These are phyloP conservation scores for Anarsia innoxiella DNA, from an alignment of 2,888 invertebrate genomes.

Conservation along the genomic window DNA sequence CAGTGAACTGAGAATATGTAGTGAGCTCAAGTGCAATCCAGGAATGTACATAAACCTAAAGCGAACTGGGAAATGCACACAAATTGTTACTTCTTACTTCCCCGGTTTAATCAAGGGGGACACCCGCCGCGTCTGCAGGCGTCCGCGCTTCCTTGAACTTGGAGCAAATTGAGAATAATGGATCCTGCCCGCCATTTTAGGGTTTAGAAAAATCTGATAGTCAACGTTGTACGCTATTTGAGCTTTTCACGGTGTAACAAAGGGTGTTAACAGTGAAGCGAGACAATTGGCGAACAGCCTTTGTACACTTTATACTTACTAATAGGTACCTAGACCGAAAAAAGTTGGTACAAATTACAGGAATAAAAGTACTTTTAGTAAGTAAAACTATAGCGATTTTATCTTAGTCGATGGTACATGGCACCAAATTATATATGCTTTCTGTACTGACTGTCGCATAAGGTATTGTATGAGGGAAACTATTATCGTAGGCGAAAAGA, in stretches of 20 bases:
- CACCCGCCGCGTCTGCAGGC: slow-evolving; percentile 61
- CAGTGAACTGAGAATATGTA: slow-evolving; percentile 13
- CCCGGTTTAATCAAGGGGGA: slow-evolving; percentile 72
- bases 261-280: slow-evolving; percentile 8
- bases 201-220: slow-evolving; percentile 48
- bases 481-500: no score
- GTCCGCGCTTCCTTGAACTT: slow-evolving; percentile 51
- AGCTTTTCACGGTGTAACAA: slow-evolving; percentile 11
- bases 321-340: no score
- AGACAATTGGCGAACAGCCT: slow-evolving; percentile 10
- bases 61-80: slow-evolving; percentile 49
- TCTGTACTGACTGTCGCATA: no score
- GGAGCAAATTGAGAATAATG: slow-evolving; percentile 73
- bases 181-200: slow-evolving; percentile 50
- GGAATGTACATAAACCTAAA: slow-evolving; percentile 34
- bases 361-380: no score
- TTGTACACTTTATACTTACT: no score
- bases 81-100: slow-evolving; percentile 65
- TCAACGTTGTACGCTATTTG: slow-evolving; percentile 17
- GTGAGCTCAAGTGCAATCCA: slow-evolving; percentile 44
- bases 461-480: no score
- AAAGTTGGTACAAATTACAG: no score
- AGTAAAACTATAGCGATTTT: no score
- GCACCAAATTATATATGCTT: no score
- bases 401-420: no score